phyloP scores from a whole-genome alignment of 1,140 invertebrate genomes.

The Radopholus similis region DNA sequence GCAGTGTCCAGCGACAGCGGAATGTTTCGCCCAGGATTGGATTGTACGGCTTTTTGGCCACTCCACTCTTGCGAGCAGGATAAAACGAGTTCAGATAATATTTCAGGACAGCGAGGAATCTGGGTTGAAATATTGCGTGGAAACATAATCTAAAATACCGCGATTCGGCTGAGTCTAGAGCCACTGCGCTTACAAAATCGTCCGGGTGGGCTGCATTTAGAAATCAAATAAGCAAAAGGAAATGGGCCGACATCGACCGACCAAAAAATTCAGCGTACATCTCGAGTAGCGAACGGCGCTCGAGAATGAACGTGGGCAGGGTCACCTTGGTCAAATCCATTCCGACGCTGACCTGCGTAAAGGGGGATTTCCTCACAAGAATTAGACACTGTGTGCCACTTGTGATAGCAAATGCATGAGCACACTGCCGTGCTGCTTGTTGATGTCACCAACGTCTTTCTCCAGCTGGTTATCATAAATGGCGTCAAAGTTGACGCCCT shows the following conservation, averaged over 20 bases:
- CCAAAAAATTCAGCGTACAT: conserved; percentile 67
- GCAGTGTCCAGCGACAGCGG: conserved; percentile 64
- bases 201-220: conserved; percentile 61
- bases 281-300: conserved; percentile 65
- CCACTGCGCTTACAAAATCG: conserved; percentile 45
- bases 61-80: conserved; percentile 64
- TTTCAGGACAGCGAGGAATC: conserved; percentile 10
- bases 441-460: conserved; percentile 48
- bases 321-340: conserved; percentile 67
- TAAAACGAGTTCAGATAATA: conserved; percentile 65
- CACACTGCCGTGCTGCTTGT: conserved; percentile 65
- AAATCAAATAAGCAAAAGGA: neutral
- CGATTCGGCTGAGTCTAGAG: conserved; percentile 59
- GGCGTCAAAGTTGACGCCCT: conserved; percentile 52
- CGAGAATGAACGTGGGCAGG: conserved; percentile 66
- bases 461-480: conserved; percentile 54
- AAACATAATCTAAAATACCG: conserved; percentile 62
- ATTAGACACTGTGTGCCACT: conserved; percentile 21
- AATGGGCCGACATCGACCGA: neutral
- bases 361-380: neutral
- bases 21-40: conserved; percentile 67
- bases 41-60: conserved; percentile 67
- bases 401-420: conserved; percentile 65
- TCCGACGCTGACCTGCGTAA: conserved; percentile 65
- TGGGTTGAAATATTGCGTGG: neutral